phyloP scores from a whole-genome alignment of 2,888 invertebrate genomes.

The Tipula helvola region DNA sequence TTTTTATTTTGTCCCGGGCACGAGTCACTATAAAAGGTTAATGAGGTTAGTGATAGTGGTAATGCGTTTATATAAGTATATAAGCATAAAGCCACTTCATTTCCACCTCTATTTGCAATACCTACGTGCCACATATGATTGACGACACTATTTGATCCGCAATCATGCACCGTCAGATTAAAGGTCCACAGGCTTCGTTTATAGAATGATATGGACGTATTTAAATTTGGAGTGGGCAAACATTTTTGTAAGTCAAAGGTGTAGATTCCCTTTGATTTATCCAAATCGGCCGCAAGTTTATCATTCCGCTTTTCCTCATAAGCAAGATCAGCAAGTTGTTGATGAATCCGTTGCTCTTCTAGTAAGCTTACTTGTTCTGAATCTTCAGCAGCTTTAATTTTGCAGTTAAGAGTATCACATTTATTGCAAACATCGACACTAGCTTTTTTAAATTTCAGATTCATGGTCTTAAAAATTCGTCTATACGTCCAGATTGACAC shows the following conservation, averaged over 20 bases:
- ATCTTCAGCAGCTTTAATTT: not conserved
- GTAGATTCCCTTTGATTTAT: not conserved
- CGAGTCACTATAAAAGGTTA: not conserved
- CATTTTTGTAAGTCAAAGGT: not conserved
- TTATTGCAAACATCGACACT: no score
- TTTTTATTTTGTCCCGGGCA: not conserved
- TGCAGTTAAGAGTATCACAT: not conserved
- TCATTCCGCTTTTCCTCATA: not conserved
- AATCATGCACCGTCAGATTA: no score
- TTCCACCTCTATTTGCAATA: not conserved
- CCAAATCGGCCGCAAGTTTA: not conserved
- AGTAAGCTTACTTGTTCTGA: not conserved
- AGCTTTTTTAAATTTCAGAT: no score
- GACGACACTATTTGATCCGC: no score
- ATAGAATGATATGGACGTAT: not conserved
- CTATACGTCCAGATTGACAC: not conserved
- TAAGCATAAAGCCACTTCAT: not conserved
- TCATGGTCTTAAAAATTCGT: not conserved
- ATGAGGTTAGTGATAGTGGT: not conserved
- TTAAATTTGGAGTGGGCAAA: not conserved
- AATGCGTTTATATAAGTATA: not conserved
- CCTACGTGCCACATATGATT: no score
- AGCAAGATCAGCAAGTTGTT: not conserved
- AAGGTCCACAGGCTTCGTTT: no score
- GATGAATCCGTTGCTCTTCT: no score